Conservation (phyloP, 2,113 vertebrate genomes). For the Dipodomys ordii region DNA sequence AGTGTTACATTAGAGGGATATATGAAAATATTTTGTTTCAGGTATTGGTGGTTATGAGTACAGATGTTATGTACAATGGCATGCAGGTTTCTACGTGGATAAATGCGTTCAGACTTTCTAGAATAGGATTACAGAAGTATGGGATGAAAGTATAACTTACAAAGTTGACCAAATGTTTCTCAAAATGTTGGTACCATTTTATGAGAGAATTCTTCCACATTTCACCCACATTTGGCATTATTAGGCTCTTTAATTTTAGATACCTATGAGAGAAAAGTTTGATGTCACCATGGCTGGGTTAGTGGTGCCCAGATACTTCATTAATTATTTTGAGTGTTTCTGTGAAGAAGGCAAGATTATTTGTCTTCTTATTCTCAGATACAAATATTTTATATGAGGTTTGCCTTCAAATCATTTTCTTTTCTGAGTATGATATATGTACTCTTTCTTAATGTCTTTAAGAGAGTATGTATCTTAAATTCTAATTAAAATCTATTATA, state of each 20-base stretch:
- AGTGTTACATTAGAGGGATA: background rate
- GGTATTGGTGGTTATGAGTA: background rate
- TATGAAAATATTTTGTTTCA: background rate
- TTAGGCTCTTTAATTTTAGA: background rate
- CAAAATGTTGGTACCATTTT: background rate
- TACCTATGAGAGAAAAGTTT: background rate
- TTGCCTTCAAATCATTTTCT: background rate
- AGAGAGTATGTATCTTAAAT: background rate
- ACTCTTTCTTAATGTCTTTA: background rate
- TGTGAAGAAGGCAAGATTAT: background rate
- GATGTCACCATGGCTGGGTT: background rate
- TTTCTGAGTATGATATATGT: background rate
- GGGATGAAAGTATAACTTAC: background rate
- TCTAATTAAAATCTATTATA: background rate
- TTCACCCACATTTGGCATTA: background rate
- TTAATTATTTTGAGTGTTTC: background rate
- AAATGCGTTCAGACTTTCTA: background rate
- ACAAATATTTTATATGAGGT: background rate
- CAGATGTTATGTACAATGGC: background rate
- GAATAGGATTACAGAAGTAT: background rate
- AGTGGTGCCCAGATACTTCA: background rate
- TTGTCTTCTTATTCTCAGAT: constrained; percentile 32
- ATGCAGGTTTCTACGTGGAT: background rate
- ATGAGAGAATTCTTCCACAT: background rate
- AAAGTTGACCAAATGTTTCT: background rate